These are phyloP conservation scores for Chrysocyon brachyurus DNA, from an alignment of 2,797 vertebrate genomes.

Conservation along the genomic window DNA sequence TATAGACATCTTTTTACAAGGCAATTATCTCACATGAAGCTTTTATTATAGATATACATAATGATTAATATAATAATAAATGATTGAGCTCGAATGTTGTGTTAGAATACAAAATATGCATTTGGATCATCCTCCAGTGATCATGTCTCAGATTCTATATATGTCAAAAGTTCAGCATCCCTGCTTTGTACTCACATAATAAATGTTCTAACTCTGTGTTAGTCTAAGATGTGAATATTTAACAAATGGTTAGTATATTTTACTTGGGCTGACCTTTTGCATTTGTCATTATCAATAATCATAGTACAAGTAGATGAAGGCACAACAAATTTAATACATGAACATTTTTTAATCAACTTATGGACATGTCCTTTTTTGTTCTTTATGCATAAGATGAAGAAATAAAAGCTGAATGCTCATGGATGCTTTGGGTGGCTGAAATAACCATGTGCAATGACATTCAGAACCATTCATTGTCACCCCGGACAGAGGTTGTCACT, in stretches of 20 bases:
- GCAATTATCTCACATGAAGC: background rate
- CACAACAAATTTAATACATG: background rate
- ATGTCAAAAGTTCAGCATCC: background rate
- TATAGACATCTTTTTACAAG: background rate
- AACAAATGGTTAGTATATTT: background rate
- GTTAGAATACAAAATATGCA: background rate
- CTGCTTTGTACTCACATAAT: background rate
- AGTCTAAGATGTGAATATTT: background rate
- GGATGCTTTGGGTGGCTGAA: background rate
- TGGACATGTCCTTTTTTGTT: background rate
- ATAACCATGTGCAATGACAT: background rate
- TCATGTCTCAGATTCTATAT: background rate
- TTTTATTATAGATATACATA: constrained; percentile 1
- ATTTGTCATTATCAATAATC: background rate
- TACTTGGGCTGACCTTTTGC: background rate
- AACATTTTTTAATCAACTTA: background rate
- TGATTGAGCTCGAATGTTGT: background rate
- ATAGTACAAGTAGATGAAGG: background rate
- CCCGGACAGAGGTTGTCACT: background rate
- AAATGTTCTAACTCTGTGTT: background rate
- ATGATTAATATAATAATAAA: background rate
- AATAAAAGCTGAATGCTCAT: background rate
- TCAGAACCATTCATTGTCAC: background rate
- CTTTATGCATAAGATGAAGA: background rate
- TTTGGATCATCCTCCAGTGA: background rate